Evolutionary conservation across 2,113 vertebrate genomes (phyloP).

Genomic region (Ageneiosus marmoratus): DNA sequence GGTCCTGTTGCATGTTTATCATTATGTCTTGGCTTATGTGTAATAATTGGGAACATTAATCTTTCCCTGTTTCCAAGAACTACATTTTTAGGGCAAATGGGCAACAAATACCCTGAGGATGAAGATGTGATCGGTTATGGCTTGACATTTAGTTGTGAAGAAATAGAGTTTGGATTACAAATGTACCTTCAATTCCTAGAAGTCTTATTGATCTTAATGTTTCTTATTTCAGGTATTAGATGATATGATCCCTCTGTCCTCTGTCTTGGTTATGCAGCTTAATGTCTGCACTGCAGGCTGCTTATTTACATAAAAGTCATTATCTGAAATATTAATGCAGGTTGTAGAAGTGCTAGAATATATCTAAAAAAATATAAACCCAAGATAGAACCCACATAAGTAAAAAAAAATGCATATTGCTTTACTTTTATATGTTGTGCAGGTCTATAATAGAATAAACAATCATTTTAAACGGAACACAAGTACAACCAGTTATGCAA

Average conservation of each 20-base stretch:
- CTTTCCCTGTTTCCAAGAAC: neutral
- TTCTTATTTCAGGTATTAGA: neutral
- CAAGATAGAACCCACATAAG: too few relatives aligned
- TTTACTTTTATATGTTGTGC: neutral
- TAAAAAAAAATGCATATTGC: neutral
- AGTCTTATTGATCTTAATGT: neutral
- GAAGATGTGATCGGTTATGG: neutral
- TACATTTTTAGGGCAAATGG: neutral
- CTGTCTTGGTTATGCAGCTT: neutral
- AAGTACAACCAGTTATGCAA: neutral
- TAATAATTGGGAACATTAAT: neutral
- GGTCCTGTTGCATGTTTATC: neutral
- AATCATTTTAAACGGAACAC: neutral
- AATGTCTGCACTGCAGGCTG: neutral
- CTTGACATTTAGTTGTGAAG: neutral
- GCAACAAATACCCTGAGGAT: neutral
- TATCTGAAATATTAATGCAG: neutral
- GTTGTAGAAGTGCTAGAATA: neutral
- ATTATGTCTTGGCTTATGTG: neutral
- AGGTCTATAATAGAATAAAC: neutral
- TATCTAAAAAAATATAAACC: neutral
- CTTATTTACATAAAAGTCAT: neutral
- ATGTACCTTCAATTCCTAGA: neutral
- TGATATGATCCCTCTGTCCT: neutral
- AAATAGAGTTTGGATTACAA: conserved; percentile 8